Base-by-base conservation (phyloP, 2,797 vertebrate species). In the Atherinosoma microstoma region DNA sequence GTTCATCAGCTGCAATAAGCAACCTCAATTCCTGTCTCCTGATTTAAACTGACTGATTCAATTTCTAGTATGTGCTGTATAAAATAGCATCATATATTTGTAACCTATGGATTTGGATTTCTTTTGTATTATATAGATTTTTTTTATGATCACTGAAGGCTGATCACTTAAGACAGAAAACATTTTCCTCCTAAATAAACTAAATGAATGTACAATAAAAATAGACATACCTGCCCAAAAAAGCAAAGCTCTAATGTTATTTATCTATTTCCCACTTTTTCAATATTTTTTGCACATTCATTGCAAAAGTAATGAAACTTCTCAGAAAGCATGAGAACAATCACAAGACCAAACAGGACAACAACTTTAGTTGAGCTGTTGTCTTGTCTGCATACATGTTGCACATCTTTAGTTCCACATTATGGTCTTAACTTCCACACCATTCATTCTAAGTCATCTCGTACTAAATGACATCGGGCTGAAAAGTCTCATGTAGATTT, bases 331-430 rank as follows among this genome's bases (percentile, higher is more conserved):
- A 38, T 63, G 70, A 15, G 15, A 73, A 68, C 32, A 67, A 79
- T 78, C 70, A 81, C 62, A 71, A 67, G 67, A 79, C 68, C 30
- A 8, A 7, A 71, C 20, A 20, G 10, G 27, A 64, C 10, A 47
- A 32, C 4, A n/a, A 0, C 42, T 22, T 49, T 64, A n/a, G 40
- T 32, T 64, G 6, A 57, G 32, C 3, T 20, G 32, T 38, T 35
- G 15, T 27, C n/a, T 38, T 35, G 15, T 27, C n/a, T 60, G 16
- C 16, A 45, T n/a, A 10, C 4, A 22, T 38, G 47, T 49, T 53
- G 58, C 18, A 32, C 36, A 0, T 4, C 57, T 45, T 62, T 27
- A 18, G 38, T 77, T 67, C 49, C 49, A 51, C 49, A 75, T 29
- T 38, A 27, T n/a, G 49, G 24, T 59, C n/a, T 40, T 36, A 20